These are phyloP conservation scores for Lottia scabra DNA, from an alignment of 2,888 invertebrate genomes.

Conservation along the genomic window DNA sequence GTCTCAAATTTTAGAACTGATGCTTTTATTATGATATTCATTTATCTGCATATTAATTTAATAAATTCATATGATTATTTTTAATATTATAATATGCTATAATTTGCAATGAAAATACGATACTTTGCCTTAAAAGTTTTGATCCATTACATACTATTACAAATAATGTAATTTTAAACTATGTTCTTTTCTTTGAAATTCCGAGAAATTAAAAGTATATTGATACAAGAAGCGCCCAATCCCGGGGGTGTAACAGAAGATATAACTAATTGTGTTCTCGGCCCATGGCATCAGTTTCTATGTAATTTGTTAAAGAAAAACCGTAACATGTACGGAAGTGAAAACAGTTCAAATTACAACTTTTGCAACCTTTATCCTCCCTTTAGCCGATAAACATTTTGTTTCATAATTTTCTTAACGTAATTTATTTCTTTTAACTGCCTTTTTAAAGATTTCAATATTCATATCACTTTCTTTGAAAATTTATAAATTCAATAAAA, in stretches of 20 bases:
- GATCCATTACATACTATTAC: too few relatives aligned
- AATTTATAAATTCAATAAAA: too few relatives aligned
- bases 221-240: not conserved
- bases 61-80: too few relatives aligned
- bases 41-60: too few relatives aligned
- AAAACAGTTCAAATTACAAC: not conserved
- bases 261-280: not conserved
- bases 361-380: slow-evolving; percentile 1
- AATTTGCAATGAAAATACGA: too few relatives aligned
- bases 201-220: not conserved
- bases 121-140: too few relatives aligned
- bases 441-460: too few relatives aligned
- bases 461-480: too few relatives aligned
- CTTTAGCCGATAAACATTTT: not conserved
- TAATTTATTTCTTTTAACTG: too few relatives aligned
- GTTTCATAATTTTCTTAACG: not conserved
- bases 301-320: not conserved
- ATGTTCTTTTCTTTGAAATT: slow-evolving; percentile 4
- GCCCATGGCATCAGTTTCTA: not conserved
- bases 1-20: too few relatives aligned
- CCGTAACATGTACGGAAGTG: not conserved
- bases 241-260: not conserved
- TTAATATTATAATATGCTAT: too few relatives aligned
- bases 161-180: not conserved
- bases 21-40: too few relatives aligned